phyloP scores from a whole-genome alignment of 2,797 vertebrate species.

The Mastacembelus armatus region DNA sequence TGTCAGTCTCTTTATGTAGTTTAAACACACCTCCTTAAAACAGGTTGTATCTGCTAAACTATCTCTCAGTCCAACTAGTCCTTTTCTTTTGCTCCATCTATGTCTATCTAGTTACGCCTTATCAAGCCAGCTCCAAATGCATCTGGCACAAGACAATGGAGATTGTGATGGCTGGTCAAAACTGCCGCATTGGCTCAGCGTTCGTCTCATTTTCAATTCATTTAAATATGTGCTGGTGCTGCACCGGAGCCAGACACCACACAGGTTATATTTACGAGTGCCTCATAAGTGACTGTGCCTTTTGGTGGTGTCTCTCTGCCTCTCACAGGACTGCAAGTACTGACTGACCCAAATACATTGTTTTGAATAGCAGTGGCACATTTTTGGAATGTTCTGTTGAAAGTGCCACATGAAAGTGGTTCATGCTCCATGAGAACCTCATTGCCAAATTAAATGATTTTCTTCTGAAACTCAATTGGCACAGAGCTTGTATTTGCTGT shows the following conservation, averaged over 20 bases:
- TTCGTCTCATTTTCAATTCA: conserved; percentile 53
- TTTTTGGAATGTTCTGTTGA: conserved; percentile 58
- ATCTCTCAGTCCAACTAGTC: conserved; percentile 15
- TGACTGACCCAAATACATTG: conserved; percentile 74
- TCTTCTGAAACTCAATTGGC: conserved; percentile 31
- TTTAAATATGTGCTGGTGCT: conserved; percentile 43
- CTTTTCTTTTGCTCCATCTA: conserved; percentile 28
- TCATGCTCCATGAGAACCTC: conserved; percentile 34
- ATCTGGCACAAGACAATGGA: no score
- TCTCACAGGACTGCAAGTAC: conserved; percentile 56
- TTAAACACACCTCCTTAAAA: conserved; percentile 31
- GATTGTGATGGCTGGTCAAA: conserved; percentile 65
- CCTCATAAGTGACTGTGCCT: conserved; percentile 40
- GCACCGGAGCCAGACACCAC: conserved; percentile 38
- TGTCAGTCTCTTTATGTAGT: conserved; percentile 16
- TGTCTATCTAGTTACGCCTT: conserved; percentile 27
- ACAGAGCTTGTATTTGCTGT: conserved; percentile 16
- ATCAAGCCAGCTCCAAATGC: conserved; percentile 49
- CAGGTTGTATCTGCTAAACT: conserved; percentile 20
- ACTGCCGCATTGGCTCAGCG: conserved; percentile 47
- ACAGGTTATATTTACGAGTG: conserved; percentile 35
- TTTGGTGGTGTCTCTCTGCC: conserved; percentile 65
- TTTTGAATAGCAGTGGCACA: conserved; percentile 62
- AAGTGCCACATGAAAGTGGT: no score
- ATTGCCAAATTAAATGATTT: conserved; percentile 52